These are phyloP conservation scores for Thinocorus orbignyianus DNA, from an alignment of 2,113 vertebrate species.

Conservation along the genomic window DNA sequence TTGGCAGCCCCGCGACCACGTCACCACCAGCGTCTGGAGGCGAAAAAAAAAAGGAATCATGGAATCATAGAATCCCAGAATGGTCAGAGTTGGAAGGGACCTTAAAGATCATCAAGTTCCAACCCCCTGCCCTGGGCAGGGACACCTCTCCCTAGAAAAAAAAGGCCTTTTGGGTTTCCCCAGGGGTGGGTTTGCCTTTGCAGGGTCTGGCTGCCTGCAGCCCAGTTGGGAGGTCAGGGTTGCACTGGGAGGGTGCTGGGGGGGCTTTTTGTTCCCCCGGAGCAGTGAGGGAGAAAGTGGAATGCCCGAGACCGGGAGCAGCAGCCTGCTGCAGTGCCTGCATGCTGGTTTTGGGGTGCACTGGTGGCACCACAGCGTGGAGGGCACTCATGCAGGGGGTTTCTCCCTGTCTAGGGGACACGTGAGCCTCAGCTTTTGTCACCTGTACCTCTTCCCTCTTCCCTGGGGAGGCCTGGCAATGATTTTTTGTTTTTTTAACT, in stretches of 20 bases:
- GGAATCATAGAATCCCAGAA: too few species aligned
- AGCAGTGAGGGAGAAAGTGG: background rate
- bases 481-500: background rate
- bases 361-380: background rate
- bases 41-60: too few species aligned
- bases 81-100: too few species aligned
- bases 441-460: background rate
- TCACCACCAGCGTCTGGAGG: too few species aligned
- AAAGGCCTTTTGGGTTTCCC: background rate
- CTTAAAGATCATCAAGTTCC: too few species aligned
- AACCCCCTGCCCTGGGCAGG: too few species aligned
- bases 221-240: background rate
- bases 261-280: background rate
- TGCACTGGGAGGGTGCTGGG: background rate
- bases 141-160: too few species aligned
- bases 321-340: accelerated
- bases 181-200: accelerated
- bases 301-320: accelerated
- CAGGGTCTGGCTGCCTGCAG: background rate
- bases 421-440: background rate
- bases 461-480: background rate
- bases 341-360: accelerated
- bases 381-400: accelerated
- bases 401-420: background rate
- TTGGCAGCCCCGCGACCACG: accelerated